A percentile compares a stretch with the other conserved stretches of the same genome.
Evolutionary conservation across 2,797 vertebrate genomes (phyloP).

Genomic region (Myiothlypis chrysogaster): DNA sequence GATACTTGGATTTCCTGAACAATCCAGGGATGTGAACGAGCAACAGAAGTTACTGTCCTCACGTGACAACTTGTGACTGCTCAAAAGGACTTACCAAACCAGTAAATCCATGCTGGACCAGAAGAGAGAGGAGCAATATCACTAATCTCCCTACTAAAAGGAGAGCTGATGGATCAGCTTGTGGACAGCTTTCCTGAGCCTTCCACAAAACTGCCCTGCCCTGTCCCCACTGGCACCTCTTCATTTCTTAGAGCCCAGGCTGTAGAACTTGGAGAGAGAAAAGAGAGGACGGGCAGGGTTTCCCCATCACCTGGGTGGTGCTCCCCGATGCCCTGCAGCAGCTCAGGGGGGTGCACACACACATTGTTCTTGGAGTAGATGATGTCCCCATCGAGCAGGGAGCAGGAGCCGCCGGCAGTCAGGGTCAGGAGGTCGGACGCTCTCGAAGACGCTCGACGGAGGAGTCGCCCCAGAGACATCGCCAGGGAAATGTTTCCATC

Average conservation of each 20-base stretch:
- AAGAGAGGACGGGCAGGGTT: background rate
- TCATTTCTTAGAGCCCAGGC: background rate
- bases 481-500: slow-evolving; percentile 86
- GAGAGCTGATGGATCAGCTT: background rate
- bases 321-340: slow-evolving; percentile 86
- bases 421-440: slow-evolving; percentile 96
- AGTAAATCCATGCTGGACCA: background rate
- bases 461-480: slow-evolving; percentile 98
- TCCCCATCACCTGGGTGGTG: slow-evolving; percentile 89
- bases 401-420: slow-evolving; percentile 76
- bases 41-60: background rate
- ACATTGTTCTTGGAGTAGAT: slow-evolving; percentile 99
- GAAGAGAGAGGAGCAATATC: background rate
- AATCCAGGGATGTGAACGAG: background rate
- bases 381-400: slow-evolving; percentile 88
- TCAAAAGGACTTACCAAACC: background rate
- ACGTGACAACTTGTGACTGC: background rate
- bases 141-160: background rate
- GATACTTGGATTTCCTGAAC: background rate
- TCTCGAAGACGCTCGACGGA: slow-evolving; percentile 94
- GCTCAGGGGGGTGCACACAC: slow-evolving; percentile 92
- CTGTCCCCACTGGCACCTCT: background rate
- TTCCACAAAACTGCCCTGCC: background rate
- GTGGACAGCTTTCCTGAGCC: background rate
- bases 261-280: background rate